phyloP scores from a whole-genome alignment of 2,113 vertebrate species.

The Chaetorhynchus papuensis region DNA sequence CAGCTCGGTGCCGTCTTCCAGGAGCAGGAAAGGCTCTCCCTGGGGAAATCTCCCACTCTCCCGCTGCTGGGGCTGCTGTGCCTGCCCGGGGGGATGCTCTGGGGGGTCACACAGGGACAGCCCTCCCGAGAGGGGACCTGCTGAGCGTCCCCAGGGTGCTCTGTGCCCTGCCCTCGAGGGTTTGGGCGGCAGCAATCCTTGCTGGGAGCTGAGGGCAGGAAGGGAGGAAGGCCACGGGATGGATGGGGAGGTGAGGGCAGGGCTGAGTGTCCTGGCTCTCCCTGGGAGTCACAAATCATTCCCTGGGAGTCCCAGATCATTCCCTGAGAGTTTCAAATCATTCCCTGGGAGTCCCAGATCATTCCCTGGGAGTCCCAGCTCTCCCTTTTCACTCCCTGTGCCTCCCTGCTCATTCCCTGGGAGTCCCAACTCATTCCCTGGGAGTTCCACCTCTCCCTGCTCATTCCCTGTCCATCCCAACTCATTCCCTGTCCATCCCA shows the following conservation, averaged over 20 bases:
- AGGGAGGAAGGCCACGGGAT: background rate
- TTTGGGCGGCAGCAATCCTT: background rate
- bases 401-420: too few relatives aligned
- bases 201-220: background rate
- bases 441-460: too few relatives aligned
- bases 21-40: background rate
- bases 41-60: background rate
- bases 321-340: too few relatives aligned
- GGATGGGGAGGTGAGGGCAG: background rate
- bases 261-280: background rate
- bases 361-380: fast-evolving
- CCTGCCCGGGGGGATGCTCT: background rate
- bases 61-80: background rate
- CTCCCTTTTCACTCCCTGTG: background rate
- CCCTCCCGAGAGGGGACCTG: background rate
- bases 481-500: too few relatives aligned
- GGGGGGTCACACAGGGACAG: background rate
- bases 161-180: background rate
- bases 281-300: background rate
- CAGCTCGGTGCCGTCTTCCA: fast-evolving
- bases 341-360: background rate
- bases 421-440: background rate
- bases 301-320: background rate
- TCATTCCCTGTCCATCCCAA: fast-evolving
- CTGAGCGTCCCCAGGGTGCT: background rate